Evolutionary conservation across 2,797 vertebrate species (phyloP), one percentile per base, ranked within the genome.

Genomic region (Phataginus tetradactyla): DNA sequence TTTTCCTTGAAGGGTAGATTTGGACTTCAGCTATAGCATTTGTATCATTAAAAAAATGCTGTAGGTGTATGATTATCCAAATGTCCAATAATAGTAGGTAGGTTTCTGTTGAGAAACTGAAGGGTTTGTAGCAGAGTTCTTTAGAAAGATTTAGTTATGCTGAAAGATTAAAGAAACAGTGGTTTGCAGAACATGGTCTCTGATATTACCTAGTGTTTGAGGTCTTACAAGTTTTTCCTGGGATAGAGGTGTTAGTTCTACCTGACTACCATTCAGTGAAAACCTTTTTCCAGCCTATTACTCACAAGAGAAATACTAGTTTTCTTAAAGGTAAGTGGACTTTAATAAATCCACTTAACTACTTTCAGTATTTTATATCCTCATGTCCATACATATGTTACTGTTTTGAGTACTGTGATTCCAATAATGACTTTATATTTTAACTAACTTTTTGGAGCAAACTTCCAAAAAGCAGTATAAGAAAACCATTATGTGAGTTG

Each of bases 101-200:
- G 91, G 4, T 37, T 89, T 94, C 66, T 91, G 49, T 92, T 96
- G 12, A 83, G 49, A 91, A 91, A 49, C 80, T 75, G 10, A 87
- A 79, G 42, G 18, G 20, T 85, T 81, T 84, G 32, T 86, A 91
- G 34, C 14, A 88, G 80, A 88, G 51, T 86, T 92, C 68, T 32
- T 84, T 92, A 93, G 75, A 45, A 95, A 92, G 77, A 80, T 75
- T 90, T 66, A 66, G 49, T 89, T 57, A 79, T 32, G 5, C 53
- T 88, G 25, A 94, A 93, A 94, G 29, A 96, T 53, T 23, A 79
- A 95, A 94, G 55, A 91, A 79, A 92, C 51, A 81, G 27, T 88
- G 21, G 64, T 88, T 85, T 83, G 27, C 96, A 89, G 55, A 92
- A 25, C 23, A 5, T 71, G 18, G 29, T 88, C n/a, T 86, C 71